phyloP scores from a whole-genome alignment of 2,888 invertebrate species.

The Steinernema hermaphroditum region DNA sequence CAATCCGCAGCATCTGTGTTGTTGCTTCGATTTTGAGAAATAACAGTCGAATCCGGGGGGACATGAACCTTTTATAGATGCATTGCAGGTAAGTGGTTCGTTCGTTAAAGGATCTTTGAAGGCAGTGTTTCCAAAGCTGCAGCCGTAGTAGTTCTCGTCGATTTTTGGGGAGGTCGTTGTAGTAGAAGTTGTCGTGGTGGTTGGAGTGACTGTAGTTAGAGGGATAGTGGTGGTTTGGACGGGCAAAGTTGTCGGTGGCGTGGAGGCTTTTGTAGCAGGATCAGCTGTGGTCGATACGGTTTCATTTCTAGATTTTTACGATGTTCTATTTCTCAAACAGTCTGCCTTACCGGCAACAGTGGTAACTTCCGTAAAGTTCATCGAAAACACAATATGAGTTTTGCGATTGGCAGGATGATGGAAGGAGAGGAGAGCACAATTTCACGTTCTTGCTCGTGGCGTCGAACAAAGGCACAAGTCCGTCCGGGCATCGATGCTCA shows the following conservation, averaged over 20 bases:
- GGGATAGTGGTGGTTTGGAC: not conserved
- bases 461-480: conserved; percentile 34
- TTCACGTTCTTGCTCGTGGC: not conserved
- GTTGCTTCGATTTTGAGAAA: conserved; percentile 21
- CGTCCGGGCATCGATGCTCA: conserved; percentile 35
- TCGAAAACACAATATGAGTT: conserved; percentile 40
- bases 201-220: conserved; percentile 2
- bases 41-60: conserved; percentile 42
- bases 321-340: not conserved
- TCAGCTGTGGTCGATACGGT: not conserved
- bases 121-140: conserved; percentile 33
- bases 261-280: not conserved
- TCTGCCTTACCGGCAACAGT: conserved; percentile 36
- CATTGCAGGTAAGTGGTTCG: conserved; percentile 32
- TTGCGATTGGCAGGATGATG: not conserved
- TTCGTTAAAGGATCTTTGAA: conserved; percentile 36
- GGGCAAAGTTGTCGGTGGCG: not conserved
- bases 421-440: not conserved
- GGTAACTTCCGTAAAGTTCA: conserved; percentile 42
- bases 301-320: not conserved
- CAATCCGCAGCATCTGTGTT: conserved; percentile 37
- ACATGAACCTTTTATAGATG: conserved; percentile 32
- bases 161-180: not conserved
- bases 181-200: not conserved
- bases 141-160: conserved; percentile 33